Evolutionary conservation across 1,140 invertebrate species (phyloP).

Genomic region (Drosophila littoralis): DNA sequence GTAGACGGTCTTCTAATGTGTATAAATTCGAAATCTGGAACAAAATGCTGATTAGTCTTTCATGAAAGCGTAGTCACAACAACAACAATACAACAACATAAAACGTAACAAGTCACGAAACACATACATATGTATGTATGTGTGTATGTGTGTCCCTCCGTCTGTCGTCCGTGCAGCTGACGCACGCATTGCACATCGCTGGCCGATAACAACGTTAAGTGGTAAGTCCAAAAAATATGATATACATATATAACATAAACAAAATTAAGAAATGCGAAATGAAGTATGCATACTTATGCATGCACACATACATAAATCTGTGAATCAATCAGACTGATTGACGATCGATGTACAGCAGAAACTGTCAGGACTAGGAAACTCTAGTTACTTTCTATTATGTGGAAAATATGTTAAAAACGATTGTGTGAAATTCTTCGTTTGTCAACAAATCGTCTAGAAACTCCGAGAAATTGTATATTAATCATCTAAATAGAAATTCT

Average conservation of each 20-base stretch:
- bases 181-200: constrained; percentile 23
- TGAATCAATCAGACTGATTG: too few relatives aligned
- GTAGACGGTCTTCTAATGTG: constrained; percentile 32
- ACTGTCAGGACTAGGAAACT: too few relatives aligned
- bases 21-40: constrained; percentile 70
- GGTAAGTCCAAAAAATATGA: constrained; percentile 31
- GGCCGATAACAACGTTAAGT: constrained; percentile 43
- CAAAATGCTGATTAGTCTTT: constrained; percentile 74
- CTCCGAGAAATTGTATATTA: too few relatives aligned
- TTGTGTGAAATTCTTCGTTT: too few relatives aligned
- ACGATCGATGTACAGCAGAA: too few relatives aligned
- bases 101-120: constrained; percentile 21
- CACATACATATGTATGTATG: neutral
- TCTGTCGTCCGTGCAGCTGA: constrained; percentile 15
- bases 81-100: constrained; percentile 37
- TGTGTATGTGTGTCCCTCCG: neutral
- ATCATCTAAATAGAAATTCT: too few relatives aligned
- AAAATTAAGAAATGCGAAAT: too few relatives aligned
- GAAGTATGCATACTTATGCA: too few relatives aligned
- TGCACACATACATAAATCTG: too few relatives aligned
- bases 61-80: constrained; percentile 45
- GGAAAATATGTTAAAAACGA: too few relatives aligned
- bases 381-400: too few relatives aligned
- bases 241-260: neutral
- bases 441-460: too few relatives aligned